A percentile compares a stretch with the other conserved stretches of the same genome.
Evolutionary conservation across 2,888 invertebrate species (phyloP).

Genomic region (Ferrisia virgata): DNA sequence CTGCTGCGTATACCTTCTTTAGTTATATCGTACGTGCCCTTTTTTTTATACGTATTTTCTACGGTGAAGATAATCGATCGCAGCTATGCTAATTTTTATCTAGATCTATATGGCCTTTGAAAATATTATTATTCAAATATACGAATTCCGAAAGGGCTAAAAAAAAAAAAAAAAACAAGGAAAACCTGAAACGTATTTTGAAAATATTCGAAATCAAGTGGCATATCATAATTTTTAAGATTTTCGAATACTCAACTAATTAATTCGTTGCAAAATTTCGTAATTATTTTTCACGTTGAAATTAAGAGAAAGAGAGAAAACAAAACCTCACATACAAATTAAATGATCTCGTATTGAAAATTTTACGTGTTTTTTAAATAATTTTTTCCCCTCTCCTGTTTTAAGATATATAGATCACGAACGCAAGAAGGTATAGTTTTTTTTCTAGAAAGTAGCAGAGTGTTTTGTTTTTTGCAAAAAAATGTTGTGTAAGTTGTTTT

Average conservation of each 20-base stretch:
- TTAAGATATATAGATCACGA: not conserved
- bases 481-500: no score
- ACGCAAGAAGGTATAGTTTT: not conserved
- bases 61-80: no score
- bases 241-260: not conserved
- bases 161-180: not conserved
- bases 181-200: not conserved
- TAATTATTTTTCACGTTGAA: not conserved
- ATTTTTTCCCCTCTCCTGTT: not conserved
- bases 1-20: not conserved
- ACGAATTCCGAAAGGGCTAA: no score
- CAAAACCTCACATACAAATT: no score
- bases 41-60: no score
- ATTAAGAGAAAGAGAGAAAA: not conserved
- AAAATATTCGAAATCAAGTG: not conserved
- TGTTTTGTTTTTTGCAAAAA: not conserved
- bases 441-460: not conserved
- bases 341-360: not conserved
- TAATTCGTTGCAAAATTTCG: not conserved
- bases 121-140: no score
- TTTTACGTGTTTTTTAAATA: slow-evolving; percentile 10
- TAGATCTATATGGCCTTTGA: no score
- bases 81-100: no score
- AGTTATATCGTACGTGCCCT: not conserved
- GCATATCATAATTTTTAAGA: slow-evolving; percentile 18